phyloP scores from a whole-genome alignment of 2,888 invertebrate genomes.

The Oxystoma pomonae region DNA sequence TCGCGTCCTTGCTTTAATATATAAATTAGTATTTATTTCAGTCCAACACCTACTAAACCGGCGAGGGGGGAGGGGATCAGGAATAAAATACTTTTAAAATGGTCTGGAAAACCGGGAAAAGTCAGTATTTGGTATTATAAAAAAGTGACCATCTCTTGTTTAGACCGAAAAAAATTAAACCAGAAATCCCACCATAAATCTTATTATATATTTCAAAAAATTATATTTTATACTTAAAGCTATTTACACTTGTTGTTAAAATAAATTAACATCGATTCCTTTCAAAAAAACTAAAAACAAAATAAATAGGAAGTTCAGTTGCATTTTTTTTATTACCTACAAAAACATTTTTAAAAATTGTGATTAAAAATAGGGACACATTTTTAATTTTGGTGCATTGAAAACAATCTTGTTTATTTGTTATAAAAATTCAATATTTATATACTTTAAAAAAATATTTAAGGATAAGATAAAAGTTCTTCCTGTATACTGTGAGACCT shows the following conservation, averaged over 20 bases:
- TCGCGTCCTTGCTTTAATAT: no score
- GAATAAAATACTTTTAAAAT: no score
- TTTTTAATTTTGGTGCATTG: not conserved
- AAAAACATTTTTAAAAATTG: constrained; percentile 7
- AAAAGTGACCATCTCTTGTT: no score
- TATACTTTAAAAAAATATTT: constrained; percentile 21
- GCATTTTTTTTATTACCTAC: not conserved
- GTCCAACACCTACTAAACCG: no score
- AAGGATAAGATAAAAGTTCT: constrained; percentile 61
- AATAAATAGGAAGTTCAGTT: not conserved
- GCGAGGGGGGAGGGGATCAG: no score
- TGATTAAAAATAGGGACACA: not conserved
- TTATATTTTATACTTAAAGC: not conserved
- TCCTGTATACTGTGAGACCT: constrained; percentile 83
- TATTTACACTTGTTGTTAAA: not conserved
- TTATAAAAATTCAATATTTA: constrained; percentile 12
- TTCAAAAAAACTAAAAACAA: not conserved
- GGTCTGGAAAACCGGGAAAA: no score
- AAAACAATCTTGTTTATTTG: not conserved
- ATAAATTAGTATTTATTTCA: no score
- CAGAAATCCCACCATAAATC: not conserved
- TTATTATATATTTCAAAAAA: not conserved
- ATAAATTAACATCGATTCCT: not conserved
- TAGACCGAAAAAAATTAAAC: not conserved
- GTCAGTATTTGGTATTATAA: no score